These are phyloP conservation scores for Cotesia vestalis DNA, from an alignment of 1,140 invertebrate species.

Conservation along the genomic window DNA sequence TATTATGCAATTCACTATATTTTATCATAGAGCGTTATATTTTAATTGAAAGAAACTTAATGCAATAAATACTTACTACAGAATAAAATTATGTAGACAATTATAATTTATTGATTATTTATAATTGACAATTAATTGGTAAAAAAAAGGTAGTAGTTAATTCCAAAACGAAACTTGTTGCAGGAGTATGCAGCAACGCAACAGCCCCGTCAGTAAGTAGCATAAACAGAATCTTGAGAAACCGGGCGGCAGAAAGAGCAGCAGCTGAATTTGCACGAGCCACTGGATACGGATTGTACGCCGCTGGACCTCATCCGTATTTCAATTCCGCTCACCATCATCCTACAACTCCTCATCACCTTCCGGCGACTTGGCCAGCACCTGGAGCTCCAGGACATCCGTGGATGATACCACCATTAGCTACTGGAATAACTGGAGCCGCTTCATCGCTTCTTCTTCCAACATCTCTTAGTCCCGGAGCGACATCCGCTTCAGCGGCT, in stretches of 20 bases:
- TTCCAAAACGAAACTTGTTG: constrained; percentile 37
- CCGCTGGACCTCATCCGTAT: constrained; percentile 74
- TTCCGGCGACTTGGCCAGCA: constrained; percentile 62
- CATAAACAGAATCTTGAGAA: constrained; percentile 90
- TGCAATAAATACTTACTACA: too few relatives aligned
- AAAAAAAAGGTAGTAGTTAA: not conserved
- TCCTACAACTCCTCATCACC: constrained; percentile 60
- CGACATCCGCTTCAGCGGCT: constrained; percentile 63
- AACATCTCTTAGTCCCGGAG: constrained; percentile 66
- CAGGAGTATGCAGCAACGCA: constrained; percentile 90
- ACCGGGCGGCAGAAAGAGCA: constrained; percentile 90
- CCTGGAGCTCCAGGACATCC: constrained; percentile 60
- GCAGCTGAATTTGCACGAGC: constrained; percentile 92
- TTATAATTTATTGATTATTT: not conserved
- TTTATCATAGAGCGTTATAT: too few relatives aligned
- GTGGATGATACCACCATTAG: constrained; percentile 64
- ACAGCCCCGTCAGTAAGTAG: constrained; percentile 91
- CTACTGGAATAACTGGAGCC: constrained; percentile 60
- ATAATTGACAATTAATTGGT: not conserved
- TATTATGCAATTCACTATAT: too few relatives aligned
- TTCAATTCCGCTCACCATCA: constrained; percentile 61
- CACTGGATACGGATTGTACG: constrained; percentile 87
- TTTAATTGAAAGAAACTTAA: too few relatives aligned
- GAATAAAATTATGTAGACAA: too few relatives aligned
- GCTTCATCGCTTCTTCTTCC: constrained; percentile 64